Conservation (phyloP, 1,140 invertebrate species). For the Berghia stephanieae region DNA sequence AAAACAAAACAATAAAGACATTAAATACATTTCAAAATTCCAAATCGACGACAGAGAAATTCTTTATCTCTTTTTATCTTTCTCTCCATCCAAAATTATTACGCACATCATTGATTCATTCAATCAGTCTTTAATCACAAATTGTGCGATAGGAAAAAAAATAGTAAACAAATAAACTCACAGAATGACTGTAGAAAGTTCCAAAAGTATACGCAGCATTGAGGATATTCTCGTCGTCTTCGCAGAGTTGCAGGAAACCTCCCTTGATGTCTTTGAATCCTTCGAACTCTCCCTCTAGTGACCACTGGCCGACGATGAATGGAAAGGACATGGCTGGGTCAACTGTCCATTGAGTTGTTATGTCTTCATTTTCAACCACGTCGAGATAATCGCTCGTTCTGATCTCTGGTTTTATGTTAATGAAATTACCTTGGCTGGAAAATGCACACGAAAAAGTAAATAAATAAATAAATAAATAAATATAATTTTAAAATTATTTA, state of each 20-base stretch:
- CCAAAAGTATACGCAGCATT: constrained; percentile 72
- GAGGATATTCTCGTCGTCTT: constrained; percentile 66
- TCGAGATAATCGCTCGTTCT: constrained; percentile 61
- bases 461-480: too few species aligned
- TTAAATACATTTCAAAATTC: too few species aligned
- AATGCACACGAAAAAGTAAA: not conserved
- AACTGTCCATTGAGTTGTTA: constrained; percentile 71
- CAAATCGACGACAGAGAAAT: too few species aligned
- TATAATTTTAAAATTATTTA: too few species aligned
- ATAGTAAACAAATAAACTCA: constrained; percentile 38
- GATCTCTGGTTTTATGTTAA: not conserved
- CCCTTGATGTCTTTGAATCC: constrained; percentile 53
- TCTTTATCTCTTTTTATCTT: too few species aligned
- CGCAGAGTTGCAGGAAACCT: constrained; percentile 68
- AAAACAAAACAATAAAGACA: too few species aligned
- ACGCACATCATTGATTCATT: not conserved
- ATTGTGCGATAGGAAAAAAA: too few species aligned
- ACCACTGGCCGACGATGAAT: constrained; percentile 47
- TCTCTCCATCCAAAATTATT: too few species aligned
- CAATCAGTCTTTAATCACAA: too few species aligned
- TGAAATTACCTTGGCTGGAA: not conserved
- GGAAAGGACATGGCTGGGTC: constrained; percentile 52
- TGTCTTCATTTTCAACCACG: constrained; percentile 68
- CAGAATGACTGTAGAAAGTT: constrained; percentile 65
- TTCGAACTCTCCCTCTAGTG: constrained; percentile 62